These are phyloP conservation scores for Drosophila nigrodunni DNA, from an alignment of 1,140 invertebrate genomes.

Conservation along the genomic window DNA sequence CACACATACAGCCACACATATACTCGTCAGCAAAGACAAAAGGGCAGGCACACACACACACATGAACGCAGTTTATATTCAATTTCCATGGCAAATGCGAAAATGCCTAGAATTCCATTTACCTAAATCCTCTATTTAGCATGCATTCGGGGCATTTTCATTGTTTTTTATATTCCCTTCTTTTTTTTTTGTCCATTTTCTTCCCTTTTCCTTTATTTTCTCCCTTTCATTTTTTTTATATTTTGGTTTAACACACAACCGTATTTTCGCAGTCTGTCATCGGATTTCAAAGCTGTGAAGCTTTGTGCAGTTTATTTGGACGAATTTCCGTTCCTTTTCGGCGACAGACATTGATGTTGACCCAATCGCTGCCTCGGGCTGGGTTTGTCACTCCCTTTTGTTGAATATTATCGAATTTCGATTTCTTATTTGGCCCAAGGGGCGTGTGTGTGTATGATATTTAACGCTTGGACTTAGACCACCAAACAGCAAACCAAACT, in stretches of 20 bases:
- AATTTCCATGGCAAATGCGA: conserved; percentile 78
- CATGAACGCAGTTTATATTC: conserved; percentile 64
- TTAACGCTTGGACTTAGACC: conserved; percentile 12
- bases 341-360: conserved; percentile 46
- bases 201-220: background rate
- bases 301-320: conserved; percentile 69
- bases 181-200: conserved; percentile 39
- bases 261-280: conserved; percentile 55
- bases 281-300: conserved; percentile 71
- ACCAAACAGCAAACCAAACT: conserved; percentile 52
- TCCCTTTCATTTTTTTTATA: conserved; percentile 47
- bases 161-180: conserved; percentile 68
- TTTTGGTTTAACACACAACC: conserved; percentile 18
- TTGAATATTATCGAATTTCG: conserved; percentile 77
- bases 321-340: conserved; percentile 55
- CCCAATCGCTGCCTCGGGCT: conserved; percentile 67
- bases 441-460: conserved; percentile 3
- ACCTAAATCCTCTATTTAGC: conserved; percentile 82
- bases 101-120: conserved; percentile 83
- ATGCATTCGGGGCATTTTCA: conserved; percentile 82
- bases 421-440: conserved; percentile 61
- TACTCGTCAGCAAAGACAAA: conserved; percentile 34
- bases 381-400: conserved; percentile 51
- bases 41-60: conserved; percentile 26
- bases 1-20: conserved; percentile 16